Conservation (phyloP, 2,113 vertebrate species). For the Bubo blakistoni region DNA sequence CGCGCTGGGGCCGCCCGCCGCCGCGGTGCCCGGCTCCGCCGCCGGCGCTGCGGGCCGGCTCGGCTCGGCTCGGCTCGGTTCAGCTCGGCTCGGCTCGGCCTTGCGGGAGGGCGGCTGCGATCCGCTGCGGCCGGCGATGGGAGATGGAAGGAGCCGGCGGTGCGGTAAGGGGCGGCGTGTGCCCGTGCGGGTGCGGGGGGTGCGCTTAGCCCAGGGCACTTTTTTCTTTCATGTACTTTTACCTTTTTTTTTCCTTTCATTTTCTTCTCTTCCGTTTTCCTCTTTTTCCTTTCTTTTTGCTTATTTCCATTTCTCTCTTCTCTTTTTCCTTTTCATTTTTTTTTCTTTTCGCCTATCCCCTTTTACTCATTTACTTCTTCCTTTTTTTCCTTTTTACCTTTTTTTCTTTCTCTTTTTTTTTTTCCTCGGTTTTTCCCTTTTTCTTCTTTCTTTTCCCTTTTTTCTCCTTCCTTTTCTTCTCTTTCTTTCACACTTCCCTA, state of each 20-base stretch:
- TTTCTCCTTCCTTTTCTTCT: rapidly evolving
- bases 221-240: not conserved
- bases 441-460: not conserved
- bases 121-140: not conserved
- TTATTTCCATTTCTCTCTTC: not conserved
- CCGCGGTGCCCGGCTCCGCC: too few relatives aligned
- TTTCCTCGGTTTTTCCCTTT: rapidly evolving
- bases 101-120: not conserved
- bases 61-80: too few relatives aligned
- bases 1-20: too few relatives aligned
- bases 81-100: not conserved
- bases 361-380: too few relatives aligned
- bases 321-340: not conserved
- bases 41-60: too few relatives aligned
- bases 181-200: not conserved
- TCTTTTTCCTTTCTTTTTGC: not conserved
- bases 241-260: not conserved
- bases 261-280: not conserved
- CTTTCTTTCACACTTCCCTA: not conserved
- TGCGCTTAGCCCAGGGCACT: not conserved
- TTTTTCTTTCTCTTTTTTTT: too few relatives aligned
- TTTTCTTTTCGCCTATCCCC: not conserved
- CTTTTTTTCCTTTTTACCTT: too few relatives aligned
- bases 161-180: constrained; percentile 10
- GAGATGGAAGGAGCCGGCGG: constrained; percentile 18